These are phyloP conservation scores for Orthonyx spaldingii DNA, from an alignment of 2,113 vertebrate genomes.

Conservation along the genomic window DNA sequence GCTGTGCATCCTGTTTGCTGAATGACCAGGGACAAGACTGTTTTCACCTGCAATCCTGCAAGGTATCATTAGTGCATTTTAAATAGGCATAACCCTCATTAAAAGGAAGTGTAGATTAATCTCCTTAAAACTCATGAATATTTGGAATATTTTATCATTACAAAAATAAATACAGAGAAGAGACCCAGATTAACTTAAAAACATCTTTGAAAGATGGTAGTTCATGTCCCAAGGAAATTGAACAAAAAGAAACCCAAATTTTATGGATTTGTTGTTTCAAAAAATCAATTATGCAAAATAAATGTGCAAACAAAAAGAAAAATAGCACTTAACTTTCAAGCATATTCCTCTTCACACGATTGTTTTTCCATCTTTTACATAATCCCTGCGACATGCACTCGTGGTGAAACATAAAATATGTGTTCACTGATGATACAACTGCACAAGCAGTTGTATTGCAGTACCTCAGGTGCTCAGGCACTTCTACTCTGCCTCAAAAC, in stretches of 20 bases:
- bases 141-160: not conserved
- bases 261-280: not conserved
- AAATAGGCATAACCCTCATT: not conserved
- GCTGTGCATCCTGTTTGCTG: accelerated
- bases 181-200: not conserved
- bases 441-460: not conserved
- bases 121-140: not conserved
- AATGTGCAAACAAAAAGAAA: not conserved
- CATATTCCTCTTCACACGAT: not conserved
- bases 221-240: not conserved
- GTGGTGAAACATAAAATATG: not conserved
- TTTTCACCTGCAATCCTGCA: not conserved
- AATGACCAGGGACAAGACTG: not conserved
- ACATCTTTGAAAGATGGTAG: not conserved
- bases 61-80: not conserved
- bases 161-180: not conserved
- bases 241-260: not conserved
- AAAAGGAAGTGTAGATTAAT: not conserved
- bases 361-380: constrained; percentile 23
- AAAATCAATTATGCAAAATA: not conserved
- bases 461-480: not conserved
- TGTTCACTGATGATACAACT: not conserved
- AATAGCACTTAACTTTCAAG: not conserved
- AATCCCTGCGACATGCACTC: not conserved
- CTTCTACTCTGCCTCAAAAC: not conserved